phyloP scores from a whole-genome alignment of 2,888 invertebrate species.

The Caenorhabditis sp. region DNA sequence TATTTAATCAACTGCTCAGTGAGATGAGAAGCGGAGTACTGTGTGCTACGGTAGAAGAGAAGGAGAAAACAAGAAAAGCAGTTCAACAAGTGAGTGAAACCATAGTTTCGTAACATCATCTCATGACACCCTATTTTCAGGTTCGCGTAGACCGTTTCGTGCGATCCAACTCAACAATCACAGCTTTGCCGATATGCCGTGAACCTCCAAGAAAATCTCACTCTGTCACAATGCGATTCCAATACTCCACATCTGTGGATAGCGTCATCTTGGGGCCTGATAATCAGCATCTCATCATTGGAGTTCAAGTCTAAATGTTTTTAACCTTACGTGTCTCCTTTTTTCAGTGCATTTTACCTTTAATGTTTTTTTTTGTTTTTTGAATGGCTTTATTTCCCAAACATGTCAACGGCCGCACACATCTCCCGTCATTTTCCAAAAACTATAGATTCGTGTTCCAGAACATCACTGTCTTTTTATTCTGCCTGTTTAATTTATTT shows the following conservation, averaged over 20 bases:
- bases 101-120: too few species aligned
- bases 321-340: constrained; percentile 14
- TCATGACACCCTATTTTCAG: too few species aligned
- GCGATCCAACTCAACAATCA: constrained; percentile 48
- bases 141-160: constrained; percentile 39
- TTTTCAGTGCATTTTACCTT: constrained; percentile 85
- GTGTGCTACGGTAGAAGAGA: constrained; percentile 72
- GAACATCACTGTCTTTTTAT: constrained; percentile 1
- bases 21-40: constrained; percentile 79
- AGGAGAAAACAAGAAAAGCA: constrained; percentile 38
- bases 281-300: too few species aligned
- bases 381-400: constrained; percentile 5
- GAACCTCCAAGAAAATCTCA: constrained; percentile 63
- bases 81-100: too few species aligned
- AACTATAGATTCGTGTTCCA: too few species aligned
- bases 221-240: constrained; percentile 60
- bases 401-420: not conserved
- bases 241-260: constrained; percentile 59
- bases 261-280: too few species aligned
- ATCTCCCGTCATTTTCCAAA: too few species aligned
- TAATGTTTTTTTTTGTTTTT: constrained; percentile 86
- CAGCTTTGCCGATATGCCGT: constrained; percentile 26
- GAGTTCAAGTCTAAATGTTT: too few species aligned
- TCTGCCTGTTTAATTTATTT: not conserved
- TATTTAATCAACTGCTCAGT: constrained; percentile 80